Evolutionary conservation across 1,140 invertebrate species (phyloP), one percentile per base, ranked within the genome.

Genomic region (Venustaconcha ellipsiformis): DNA sequence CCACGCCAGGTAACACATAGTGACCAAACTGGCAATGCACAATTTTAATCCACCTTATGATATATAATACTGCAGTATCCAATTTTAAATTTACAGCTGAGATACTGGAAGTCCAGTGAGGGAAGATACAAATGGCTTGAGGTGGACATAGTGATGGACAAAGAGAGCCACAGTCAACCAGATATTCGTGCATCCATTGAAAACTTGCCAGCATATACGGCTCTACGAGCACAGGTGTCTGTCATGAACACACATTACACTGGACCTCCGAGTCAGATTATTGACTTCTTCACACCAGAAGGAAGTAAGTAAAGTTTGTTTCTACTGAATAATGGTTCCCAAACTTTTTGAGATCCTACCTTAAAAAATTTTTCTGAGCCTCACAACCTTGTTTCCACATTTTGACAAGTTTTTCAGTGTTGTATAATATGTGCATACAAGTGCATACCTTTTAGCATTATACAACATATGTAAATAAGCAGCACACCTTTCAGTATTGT

Each of bases 231-330:
- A 0, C 93, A 95, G 79, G 95, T 99, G 64, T 91, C 96, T 58
- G 97, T 95, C 2, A 97, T 96, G 87, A 99, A 99, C 89, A 95
- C 95, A 5, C 91, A 90, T 63, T 96, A 96, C 88, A 95, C 96
- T 87, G 97, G 98, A 57, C 96, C 96, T 13, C 92, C 95, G 1
- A 97, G 96, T 83, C 94, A 96, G 80, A 93, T 92, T 1, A 92
- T 99, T 26, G 93, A 93, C 77, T 96, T 99, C 88, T 92, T 94
- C 66, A 99, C 96, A 13, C 95, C 96, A 3, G 96, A 99, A 93
- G 87, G 87, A 80, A 82, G 87, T 88, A 74, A 77, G 79, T 78
- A 62, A 57, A 13, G 30, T 18, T 66, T 59, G 37, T 48, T 48
- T 48, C 26, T 30, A 30, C 26, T 3, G 23, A 1, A 23, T 23